Base-by-base conservation (phyloP, 1,140 invertebrate genomes). In the Druon quercuslanigerum region DNA sequence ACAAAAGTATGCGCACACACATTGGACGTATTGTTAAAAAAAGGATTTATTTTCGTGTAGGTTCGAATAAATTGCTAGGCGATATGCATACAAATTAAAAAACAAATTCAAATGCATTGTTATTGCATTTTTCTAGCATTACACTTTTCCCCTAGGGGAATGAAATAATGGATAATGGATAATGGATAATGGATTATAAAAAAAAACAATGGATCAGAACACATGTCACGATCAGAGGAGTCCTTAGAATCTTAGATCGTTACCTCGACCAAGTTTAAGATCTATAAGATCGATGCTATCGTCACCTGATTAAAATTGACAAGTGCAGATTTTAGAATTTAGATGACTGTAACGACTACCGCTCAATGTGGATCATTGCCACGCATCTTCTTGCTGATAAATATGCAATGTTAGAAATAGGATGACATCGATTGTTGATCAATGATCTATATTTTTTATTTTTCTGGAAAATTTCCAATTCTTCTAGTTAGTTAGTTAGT, bases 361-460 rank as follows among this genome's bases (percentile, higher is more conserved):
- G 52, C 52, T 54, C 52, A 17, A 54, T 54, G 52, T 87, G 84
- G 87, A 88, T 89, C 87, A 89, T 87, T 89, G 87, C 87, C 87
- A 85, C 73, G 78, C 75, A 81, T 70, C 16, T 14, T 54, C 72
- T 71, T 78, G 79, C 76, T 75, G 79, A 87, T 89, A 87, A 87
- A 86, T 87, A 87, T 87, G 85, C 84, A 84, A 83, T 56, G 72
- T 75, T 84, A 73, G 79, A 83, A 81, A 80, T 82, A 75, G 80
- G 75, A 86, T 87, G 78, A 85, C 81, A 79, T 72, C 72, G 79
- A 77, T 73, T 70, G 56, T 46, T 71, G 71, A 78, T 78, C 79
- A 79, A 66, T 76, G 78, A 79, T 79, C 79, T 85, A 76, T 46
- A 1, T 54, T 54, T 54, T 19, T 7, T 17, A 8, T 54, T 4